phyloP scores from a whole-genome alignment of 2,113 vertebrate genomes.

The Notothenia coriiceps region DNA sequence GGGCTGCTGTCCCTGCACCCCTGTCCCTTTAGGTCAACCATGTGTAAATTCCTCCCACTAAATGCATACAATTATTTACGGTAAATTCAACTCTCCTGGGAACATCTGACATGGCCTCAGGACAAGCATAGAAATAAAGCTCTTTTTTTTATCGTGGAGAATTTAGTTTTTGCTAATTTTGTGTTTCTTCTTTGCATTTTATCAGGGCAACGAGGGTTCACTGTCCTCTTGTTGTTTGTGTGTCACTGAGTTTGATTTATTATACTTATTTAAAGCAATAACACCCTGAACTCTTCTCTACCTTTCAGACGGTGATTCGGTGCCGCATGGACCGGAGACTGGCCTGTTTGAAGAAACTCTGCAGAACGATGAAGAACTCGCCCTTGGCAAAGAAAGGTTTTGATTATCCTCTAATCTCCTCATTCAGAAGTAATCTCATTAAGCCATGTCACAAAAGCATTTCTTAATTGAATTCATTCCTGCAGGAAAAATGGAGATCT shows the following conservation, averaged over 20 bases:
- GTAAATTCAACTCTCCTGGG: neutral
- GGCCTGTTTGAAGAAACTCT: conserved; percentile 73
- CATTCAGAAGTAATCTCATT: conserved; percentile 41
- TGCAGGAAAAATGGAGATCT: conserved; percentile 21
- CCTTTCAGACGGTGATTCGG: conserved; percentile 83
- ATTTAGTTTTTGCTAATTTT: neutral
- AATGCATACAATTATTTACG: conserved; percentile 27
- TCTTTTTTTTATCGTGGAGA: neutral
- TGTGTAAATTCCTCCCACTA: conserved; percentile 25
- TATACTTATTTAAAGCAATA: too few species aligned
- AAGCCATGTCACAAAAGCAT: conserved; percentile 23
- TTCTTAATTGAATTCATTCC: conserved; percentile 47
- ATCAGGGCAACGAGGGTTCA: neutral
- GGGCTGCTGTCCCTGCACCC: neutral
- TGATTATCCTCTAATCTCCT: conserved; percentile 30
- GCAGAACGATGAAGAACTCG: conserved; percentile 27
- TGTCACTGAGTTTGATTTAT: too few species aligned
- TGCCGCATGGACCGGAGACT: conserved; percentile 84
- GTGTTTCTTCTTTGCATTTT: too few species aligned
- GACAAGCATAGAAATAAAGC: neutral
- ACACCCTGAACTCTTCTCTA: conserved; percentile 10
- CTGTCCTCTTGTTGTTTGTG: too few species aligned
- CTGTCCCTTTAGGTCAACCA: conserved; percentile 29
- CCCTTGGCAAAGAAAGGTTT: conserved; percentile 55
- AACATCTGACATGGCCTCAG: neutral